These are phyloP conservation scores for Lampropteryx suffumata DNA, from an alignment of 2,888 invertebrate genomes.

Conservation along the genomic window DNA sequence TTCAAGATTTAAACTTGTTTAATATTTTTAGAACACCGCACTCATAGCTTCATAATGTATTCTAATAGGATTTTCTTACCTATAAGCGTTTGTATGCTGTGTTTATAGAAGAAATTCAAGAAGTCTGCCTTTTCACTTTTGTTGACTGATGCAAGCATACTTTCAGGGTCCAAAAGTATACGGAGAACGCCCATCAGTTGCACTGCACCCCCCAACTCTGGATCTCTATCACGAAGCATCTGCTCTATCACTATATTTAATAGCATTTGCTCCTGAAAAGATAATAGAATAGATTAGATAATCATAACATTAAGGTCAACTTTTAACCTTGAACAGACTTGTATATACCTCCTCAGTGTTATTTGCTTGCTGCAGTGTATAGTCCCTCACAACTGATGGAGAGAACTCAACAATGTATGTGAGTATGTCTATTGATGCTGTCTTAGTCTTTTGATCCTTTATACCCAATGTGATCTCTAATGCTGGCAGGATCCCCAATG, in stretches of 20 bases:
- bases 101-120: slow-evolving; percentile 98
- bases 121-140: slow-evolving; percentile 99
- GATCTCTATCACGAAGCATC: slow-evolving; percentile 98
- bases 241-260: slow-evolving; percentile 99
- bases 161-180: slow-evolving; percentile 97
- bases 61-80: slow-evolving; percentile 76
- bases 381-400: slow-evolving; percentile 98
- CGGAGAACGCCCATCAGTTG: slow-evolving; percentile 97
- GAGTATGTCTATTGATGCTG: slow-evolving; percentile 98
- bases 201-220: slow-evolving; percentile 98
- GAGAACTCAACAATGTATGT: slow-evolving; percentile 99
- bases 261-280: slow-evolving; percentile 93
- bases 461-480: slow-evolving; percentile 95
- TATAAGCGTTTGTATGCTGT: slow-evolving; percentile 97
- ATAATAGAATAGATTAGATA: slow-evolving; percentile 23
- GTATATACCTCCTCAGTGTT: slow-evolving; percentile 91
- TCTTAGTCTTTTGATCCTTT: slow-evolving; percentile 96
- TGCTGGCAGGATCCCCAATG: slow-evolving; percentile 93
- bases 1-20: no score
- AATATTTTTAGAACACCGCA: no score
- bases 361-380: slow-evolving; percentile 95
- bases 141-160: slow-evolving; percentile 96
- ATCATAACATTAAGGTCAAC: slow-evolving; percentile 22
- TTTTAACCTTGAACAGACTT: slow-evolving; percentile 8
- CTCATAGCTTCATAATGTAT: no score